Percentiles rank a stretch among this genome's conserved stretches.
These are phyloP conservation scores for Cotesia vestalis DNA, from an alignment of 1,140 invertebrate genomes.

Conservation along the genomic window DNA sequence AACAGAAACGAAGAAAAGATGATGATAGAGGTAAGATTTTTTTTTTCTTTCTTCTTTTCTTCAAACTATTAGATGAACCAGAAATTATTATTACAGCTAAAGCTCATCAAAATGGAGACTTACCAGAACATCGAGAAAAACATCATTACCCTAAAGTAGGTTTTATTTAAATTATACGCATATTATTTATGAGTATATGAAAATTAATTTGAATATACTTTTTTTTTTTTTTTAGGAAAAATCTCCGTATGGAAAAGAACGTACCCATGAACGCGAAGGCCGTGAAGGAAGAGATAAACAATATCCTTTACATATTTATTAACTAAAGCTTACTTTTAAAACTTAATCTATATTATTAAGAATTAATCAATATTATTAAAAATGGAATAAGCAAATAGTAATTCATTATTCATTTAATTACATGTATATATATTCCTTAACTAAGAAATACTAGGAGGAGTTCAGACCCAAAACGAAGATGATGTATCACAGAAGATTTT, in stretches of 20 bases:
- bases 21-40: slow-evolving; percentile 75
- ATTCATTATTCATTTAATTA: too few species aligned
- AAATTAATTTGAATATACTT: slow-evolving; percentile 18
- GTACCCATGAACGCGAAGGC: slow-evolving; percentile 74
- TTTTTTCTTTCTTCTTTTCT: slow-evolving; percentile 23
- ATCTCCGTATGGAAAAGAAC: slow-evolving; percentile 72
- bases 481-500: slow-evolving; percentile 59
- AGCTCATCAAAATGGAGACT: slow-evolving; percentile 69
- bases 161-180: slow-evolving; percentile 36
- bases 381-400: too few species aligned
- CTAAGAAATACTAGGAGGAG: slow-evolving; percentile 65
- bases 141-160: slow-evolving; percentile 68
- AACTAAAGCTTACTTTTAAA: slow-evolving; percentile 4
- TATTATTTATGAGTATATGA: slow-evolving; percentile 27
- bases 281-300: slow-evolving; percentile 77
- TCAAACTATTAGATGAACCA: slow-evolving; percentile 25
- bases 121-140: slow-evolving; percentile 68
- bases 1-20: slow-evolving; percentile 78
- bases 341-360: too few species aligned
- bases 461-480: slow-evolving; percentile 69
- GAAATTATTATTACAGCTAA: slow-evolving; percentile 52
- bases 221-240: slow-evolving; percentile 72
- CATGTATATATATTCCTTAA: slow-evolving; percentile 65
- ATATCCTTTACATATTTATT: slow-evolving; percentile 75
- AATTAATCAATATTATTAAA: too few species aligned